phyloP scores from a whole-genome alignment of 2,888 invertebrate genomes.

The Agrochola circellaris region DNA sequence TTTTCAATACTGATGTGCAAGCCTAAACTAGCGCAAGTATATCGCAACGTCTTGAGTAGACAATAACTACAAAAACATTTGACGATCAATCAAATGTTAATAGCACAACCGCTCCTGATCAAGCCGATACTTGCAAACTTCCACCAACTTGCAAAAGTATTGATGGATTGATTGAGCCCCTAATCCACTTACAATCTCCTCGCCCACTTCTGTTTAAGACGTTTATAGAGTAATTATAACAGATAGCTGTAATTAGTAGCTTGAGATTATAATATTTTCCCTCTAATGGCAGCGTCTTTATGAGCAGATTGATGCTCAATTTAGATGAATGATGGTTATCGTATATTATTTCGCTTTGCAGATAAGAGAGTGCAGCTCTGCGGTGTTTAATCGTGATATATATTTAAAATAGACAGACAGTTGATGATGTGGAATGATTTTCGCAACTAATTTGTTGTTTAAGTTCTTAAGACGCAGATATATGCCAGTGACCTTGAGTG shows the following conservation, averaged over 20 bases:
- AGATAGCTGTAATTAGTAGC: slow-evolving; percentile 40
- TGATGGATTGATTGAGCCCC: slow-evolving; percentile 60
- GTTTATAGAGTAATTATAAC: slow-evolving; percentile 50
- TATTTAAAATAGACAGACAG: background rate
- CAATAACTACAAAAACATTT: background rate
- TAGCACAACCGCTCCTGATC: slow-evolving; percentile 22
- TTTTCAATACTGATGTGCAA: too few species aligned
- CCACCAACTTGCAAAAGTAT: slow-evolving; percentile 47
- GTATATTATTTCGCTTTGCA: background rate
- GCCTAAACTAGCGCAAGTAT: too few species aligned
- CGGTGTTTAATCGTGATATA: background rate
- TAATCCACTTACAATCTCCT: slow-evolving; percentile 46
- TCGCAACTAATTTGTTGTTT: too few species aligned
- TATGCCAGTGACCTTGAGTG: too few species aligned
- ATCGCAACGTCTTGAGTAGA: background rate
- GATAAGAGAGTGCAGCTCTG: background rate
- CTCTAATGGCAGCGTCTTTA: background rate
- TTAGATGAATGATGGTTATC: slow-evolving; percentile 14
- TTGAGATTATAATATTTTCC: slow-evolving; percentile 15
- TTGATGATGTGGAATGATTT: too few species aligned
- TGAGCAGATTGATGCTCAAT: slow-evolving; percentile 26
- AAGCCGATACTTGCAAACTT: slow-evolving; percentile 45
- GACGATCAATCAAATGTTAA: slow-evolving; percentile 47
- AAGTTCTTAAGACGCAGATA: too few species aligned
- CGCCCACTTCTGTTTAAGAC: slow-evolving; percentile 47